Base-by-base conservation (phyloP, 2,797 vertebrate species). In the Falco rusticolus region DNA sequence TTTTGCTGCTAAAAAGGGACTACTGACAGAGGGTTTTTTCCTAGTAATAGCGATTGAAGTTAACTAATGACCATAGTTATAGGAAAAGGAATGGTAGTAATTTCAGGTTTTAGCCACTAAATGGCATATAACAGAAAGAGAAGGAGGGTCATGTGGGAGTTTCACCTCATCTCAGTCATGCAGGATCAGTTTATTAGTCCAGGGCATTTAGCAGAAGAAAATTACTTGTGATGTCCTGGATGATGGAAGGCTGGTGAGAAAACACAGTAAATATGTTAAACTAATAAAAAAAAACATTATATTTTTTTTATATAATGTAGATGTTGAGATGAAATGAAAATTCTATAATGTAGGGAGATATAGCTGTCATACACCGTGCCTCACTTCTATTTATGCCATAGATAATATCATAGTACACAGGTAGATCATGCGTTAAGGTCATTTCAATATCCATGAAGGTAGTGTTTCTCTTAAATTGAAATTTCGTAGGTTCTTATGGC, bases 31-130 rank as follows among this genome's bases (percentile, higher is more conserved):
- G 25, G 37, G 29, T 53, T 92, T 76, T 51, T 43, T 13, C n/a
- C 41, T 54, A 61, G 26, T 65, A 91, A 86, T 92, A 81, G 72
- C 26, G 65, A 51, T 45, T 90, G 63, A 93, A 81, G 59, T 89
- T 90, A 88, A 77, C 53, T 75, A 94, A 90, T 72, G 91, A 84
- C 64, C 57, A 71, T 45, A 83, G 79, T 70, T 92, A 87, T 37
- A 64, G 33, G 31, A 90, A 93, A 64, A 94, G 50, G 50, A 83
- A 53, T 28, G 22, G 31, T 57, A 85, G 19, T 33, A 87, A 75
- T 29, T 68, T 78, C 28, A 75, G 43, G 24, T 59, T 86, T 93
- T 70, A 81, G 31, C 31, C 90, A 16, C 48, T 84, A 91, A 88
- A 81, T 82, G 56, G 25, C 59, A 81, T 19, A 8, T 39, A 61